Evolutionary conservation across 2,888 invertebrate species (phyloP).

Genomic region (Cosmopolites sordidus): DNA sequence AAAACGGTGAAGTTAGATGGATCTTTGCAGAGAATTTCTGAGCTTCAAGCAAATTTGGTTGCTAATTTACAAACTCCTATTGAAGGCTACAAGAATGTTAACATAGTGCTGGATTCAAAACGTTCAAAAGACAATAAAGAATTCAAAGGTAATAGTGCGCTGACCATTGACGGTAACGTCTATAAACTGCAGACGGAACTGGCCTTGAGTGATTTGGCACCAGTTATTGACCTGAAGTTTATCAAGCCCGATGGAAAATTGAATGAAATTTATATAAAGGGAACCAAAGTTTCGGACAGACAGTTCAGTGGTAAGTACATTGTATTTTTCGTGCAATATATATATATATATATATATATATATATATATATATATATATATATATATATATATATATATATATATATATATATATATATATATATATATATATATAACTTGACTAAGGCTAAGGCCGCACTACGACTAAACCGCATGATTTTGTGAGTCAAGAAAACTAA

Average conservation of each 20-base stretch:
- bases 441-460: too few species aligned
- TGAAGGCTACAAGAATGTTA: constrained; percentile 43
- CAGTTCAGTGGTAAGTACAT: constrained; percentile 49
- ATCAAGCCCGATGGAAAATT: constrained; percentile 51
- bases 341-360: too few species aligned
- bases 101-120: constrained; percentile 46
- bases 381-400: too few species aligned
- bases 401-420: too few species aligned
- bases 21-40: constrained; percentile 24
- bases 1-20: constrained; percentile 47
- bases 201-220: constrained; percentile 53
- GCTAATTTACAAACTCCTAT: constrained; percentile 49
- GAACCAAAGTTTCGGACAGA: constrained; percentile 52
- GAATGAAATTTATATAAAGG: constrained; percentile 47
- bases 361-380: too few species aligned
- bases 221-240: constrained; percentile 55
- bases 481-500: too few species aligned
- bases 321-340: too few species aligned
- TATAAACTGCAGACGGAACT: constrained; percentile 56
- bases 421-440: too few species aligned
- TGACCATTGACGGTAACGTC: constrained; percentile 55
- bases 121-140: constrained; percentile 36
- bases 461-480: too few species aligned
- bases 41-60: constrained; percentile 48
- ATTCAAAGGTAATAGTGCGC: constrained; percentile 44